These are phyloP conservation scores for Corythornis vintsioides DNA, from an alignment of 2,113 vertebrate species.

Conservation along the genomic window DNA sequence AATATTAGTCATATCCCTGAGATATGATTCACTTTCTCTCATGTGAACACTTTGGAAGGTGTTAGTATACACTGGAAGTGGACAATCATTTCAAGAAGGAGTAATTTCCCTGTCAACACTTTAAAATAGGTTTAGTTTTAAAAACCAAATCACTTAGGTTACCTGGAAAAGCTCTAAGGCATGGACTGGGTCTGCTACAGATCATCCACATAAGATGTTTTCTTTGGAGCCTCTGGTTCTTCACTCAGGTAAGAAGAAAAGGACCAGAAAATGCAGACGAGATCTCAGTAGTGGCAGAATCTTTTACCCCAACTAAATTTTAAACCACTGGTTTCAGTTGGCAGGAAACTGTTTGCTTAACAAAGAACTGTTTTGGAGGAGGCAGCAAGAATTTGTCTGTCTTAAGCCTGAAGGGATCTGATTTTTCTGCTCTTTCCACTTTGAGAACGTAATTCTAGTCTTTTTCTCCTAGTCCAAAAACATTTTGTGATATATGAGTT, in stretches of 20 bases:
- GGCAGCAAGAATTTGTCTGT: background rate
- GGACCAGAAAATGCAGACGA: background rate
- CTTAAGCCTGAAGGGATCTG: background rate
- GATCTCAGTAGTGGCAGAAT: background rate
- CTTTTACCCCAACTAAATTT: background rate
- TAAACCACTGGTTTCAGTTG: background rate
- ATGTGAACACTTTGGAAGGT: background rate
- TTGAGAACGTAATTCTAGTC: background rate
- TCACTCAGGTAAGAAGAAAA: background rate
- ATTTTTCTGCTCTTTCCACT: background rate
- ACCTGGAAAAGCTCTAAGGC: background rate
- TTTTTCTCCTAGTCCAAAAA: constrained; percentile 44
- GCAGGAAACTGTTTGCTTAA: background rate
- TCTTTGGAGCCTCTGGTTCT: background rate
- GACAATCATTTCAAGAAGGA: background rate
- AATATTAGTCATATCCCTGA: background rate
- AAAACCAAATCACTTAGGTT: background rate
- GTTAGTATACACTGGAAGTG: background rate
- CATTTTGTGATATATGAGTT: background rate
- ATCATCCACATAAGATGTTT: background rate
- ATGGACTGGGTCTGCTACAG: background rate
- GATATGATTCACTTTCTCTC: background rate
- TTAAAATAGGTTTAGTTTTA: background rate
- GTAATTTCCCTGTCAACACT: background rate
- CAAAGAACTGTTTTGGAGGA: background rate